Evolutionary conservation across 1,140 invertebrate species (phyloP).

Genomic region (Bombus ignitus): DNA sequence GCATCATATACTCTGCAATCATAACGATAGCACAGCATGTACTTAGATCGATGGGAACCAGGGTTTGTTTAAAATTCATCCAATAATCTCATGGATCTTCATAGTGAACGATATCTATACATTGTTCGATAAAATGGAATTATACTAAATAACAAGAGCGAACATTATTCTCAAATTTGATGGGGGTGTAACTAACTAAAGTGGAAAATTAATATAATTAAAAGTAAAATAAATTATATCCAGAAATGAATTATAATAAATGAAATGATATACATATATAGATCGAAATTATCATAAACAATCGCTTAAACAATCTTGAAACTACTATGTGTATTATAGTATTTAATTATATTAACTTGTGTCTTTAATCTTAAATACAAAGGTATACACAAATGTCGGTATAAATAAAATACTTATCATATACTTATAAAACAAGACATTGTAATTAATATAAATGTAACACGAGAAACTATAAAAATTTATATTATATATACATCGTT

Average conservation of each 20-base stretch:
- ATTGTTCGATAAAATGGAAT: background rate
- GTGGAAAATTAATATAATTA: background rate
- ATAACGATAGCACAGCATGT: background rate
- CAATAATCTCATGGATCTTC: background rate
- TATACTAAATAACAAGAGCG: background rate
- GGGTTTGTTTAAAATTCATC: background rate
- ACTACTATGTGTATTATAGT: constrained; percentile 19
- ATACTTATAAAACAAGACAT: constrained; percentile 36
- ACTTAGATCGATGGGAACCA: background rate
- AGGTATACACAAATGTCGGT: constrained; percentile 45
- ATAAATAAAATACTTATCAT: constrained; percentile 41
- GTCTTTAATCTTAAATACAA: constrained; percentile 52
- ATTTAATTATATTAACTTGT: constrained; percentile 48
- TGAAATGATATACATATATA: background rate
- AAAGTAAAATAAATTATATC: constrained; percentile 7
- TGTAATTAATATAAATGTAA: constrained; percentile 37
- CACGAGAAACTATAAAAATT: constrained; percentile 39
- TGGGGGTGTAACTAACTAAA: background rate
- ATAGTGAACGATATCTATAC: background rate
- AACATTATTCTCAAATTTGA: background rate
- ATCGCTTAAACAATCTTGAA: constrained; percentile 19
- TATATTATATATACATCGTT: constrained; percentile 25
- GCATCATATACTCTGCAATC: background rate
- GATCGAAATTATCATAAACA: background rate
- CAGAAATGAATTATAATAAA: background rate